A percentile compares a stretch with the other conserved stretches of the same genome.
These are phyloP conservation scores for Pentamera pediparva DNA, from an alignment of 53 echinoderm and acorn worm species.

Conservation along the genomic window DNA sequence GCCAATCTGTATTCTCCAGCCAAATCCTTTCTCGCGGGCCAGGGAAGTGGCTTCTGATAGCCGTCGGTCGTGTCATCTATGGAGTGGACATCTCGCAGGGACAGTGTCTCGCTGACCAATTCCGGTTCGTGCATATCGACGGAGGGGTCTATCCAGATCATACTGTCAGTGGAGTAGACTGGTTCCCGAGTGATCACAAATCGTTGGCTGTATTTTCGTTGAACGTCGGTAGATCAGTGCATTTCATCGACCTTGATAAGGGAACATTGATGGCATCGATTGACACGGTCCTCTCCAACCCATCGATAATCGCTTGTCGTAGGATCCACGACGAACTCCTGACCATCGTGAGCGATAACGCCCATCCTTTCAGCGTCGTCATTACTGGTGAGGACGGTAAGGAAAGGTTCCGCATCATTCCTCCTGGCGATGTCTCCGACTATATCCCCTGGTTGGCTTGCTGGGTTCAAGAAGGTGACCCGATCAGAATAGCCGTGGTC, in stretches of 20 bases:
- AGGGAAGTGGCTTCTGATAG: neutral
- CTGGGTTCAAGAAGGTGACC: neutral
- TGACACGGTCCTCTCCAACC: neutral
- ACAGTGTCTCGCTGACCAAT: constrained; percentile 2
- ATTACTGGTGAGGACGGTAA: neutral
- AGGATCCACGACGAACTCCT: neutral
- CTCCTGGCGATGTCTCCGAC: neutral
- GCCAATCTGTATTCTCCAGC: neutral
- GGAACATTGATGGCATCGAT: neutral
- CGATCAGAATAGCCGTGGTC: neutral
- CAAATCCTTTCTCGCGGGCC: neutral
- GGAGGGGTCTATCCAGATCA: neutral
- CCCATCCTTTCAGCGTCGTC: neutral
- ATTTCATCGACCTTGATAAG: neutral
- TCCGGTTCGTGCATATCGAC: neutral
- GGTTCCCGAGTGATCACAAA: neutral
- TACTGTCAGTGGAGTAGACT: constrained; percentile 7
- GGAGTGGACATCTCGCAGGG: neutral
- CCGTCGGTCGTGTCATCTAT: neutral
- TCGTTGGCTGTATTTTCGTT: neutral
- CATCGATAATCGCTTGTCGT: neutral
- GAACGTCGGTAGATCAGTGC: neutral
- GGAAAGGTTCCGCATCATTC: neutral
- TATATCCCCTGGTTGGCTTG: constrained; percentile 14
- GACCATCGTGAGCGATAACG: constrained; percentile 1